A percentile compares a stretch with the other conserved stretches of the same genome.
phyloP scores from a whole-genome alignment of 2,888 invertebrate genomes.

The Drosophila histrio region DNA sequence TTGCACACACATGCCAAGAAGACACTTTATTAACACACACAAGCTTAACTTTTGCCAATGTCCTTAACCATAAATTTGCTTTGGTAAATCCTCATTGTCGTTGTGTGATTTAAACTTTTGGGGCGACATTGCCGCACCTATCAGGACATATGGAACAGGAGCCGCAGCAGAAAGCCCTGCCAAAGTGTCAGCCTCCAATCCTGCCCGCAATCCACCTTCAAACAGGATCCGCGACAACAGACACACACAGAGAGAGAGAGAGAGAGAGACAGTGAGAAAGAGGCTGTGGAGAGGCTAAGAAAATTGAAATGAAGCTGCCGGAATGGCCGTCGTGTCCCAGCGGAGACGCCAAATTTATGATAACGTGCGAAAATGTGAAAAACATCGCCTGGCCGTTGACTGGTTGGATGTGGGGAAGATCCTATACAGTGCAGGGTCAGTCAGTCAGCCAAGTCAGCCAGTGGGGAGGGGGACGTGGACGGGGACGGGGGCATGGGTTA shows the following conservation, averaged over 20 bases:
- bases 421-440: slow-evolving; percentile 8
- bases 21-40: slow-evolving; percentile 26
- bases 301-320: slow-evolving; percentile 70
- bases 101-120: slow-evolving; percentile 83
- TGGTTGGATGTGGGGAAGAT: neutral
- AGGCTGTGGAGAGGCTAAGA: slow-evolving; percentile 35
- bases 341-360: slow-evolving; percentile 62
- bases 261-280: slow-evolving; percentile 4
- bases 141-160: slow-evolving; percentile 2
- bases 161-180: slow-evolving; percentile 24
- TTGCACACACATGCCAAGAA: neutral
- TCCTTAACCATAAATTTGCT: slow-evolving; percentile 82
- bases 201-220: slow-evolving; percentile 17
- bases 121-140: slow-evolving; percentile 42
- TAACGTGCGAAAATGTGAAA: slow-evolving; percentile 63
- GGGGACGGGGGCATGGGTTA: slow-evolving; percentile 48
- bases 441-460: neutral
- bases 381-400: slow-evolving; percentile 26
- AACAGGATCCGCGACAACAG: slow-evolving; percentile 41
- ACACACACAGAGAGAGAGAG: neutral
- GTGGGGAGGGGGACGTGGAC: neutral
- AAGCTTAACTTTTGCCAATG: slow-evolving; percentile 74
- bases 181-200: slow-evolving; percentile 44
- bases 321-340: slow-evolving; percentile 34
- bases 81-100: slow-evolving; percentile 82